phyloP scores from a whole-genome alignment of 2,888 invertebrate species.

The Pterostichus niger region DNA sequence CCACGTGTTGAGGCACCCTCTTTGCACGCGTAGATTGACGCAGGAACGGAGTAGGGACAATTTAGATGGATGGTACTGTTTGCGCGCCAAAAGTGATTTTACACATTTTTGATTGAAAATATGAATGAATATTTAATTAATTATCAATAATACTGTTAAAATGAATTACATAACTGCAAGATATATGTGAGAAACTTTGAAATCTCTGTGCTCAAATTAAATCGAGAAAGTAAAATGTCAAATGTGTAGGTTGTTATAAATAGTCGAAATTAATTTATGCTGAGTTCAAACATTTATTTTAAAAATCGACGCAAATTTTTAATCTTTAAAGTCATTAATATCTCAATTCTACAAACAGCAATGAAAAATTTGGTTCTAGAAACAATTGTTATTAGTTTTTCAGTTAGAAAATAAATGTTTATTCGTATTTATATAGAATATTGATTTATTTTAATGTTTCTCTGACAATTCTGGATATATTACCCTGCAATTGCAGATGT shows the following conservation, averaged over 20 bases:
- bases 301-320: neutral
- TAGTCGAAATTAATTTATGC: neutral
- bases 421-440: no score
- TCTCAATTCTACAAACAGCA: no score
- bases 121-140: no score
- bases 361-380: no score
- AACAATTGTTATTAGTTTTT: no score
- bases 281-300: neutral
- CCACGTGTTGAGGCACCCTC: slow-evolving; percentile 27
- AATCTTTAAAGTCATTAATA: neutral
- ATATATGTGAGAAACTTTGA: neutral
- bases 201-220: neutral
- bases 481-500: no score
- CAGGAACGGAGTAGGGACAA: neutral
- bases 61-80: no score
- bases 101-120: no score
- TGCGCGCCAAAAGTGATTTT: neutral
- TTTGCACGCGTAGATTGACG: slow-evolving; percentile 3
- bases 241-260: neutral
- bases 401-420: no score
- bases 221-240: slow-evolving; percentile 5
- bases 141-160: no score
- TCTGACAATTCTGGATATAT: no score
- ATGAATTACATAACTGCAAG: neutral
- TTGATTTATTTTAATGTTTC: no score